phyloP scores from a whole-genome alignment of 2,888 invertebrate genomes.

The Rhopalosiphum nymphaeae region DNA sequence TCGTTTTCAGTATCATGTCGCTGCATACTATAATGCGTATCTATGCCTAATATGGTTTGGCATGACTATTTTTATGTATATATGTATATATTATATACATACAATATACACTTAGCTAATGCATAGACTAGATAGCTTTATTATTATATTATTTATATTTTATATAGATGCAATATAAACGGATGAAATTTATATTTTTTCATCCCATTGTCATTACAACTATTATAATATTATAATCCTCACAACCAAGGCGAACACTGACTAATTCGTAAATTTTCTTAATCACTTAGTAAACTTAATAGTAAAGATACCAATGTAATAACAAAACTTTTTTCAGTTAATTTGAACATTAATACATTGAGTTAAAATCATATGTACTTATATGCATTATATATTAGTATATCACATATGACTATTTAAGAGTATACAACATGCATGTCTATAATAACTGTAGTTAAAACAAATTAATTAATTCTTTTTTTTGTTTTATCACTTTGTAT shows the following conservation, averaged over 20 bases:
- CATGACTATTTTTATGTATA: not conserved
- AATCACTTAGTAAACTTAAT: not conserved
- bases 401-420: no score
- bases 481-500: no score
- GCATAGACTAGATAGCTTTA: not conserved
- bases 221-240: not conserved
- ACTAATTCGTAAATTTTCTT: not conserved
- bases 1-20: not conserved
- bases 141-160: not conserved
- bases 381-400: no score
- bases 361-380: no score
- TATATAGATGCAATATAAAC: not conserved
- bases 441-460: no score
- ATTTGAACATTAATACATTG: no score
- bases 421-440: no score
- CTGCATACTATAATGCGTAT: not conserved
- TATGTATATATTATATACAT: not conserved
- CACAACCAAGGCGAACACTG: not conserved
- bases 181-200: not conserved
- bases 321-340: no score
- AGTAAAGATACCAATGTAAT: no score
- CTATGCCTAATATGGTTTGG: not conserved
- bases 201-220: not conserved
- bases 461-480: no score
- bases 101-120: not conserved